Evolutionary conservation across 2,113 vertebrate species (phyloP).

Genomic region (Blennius ocellaris): DNA sequence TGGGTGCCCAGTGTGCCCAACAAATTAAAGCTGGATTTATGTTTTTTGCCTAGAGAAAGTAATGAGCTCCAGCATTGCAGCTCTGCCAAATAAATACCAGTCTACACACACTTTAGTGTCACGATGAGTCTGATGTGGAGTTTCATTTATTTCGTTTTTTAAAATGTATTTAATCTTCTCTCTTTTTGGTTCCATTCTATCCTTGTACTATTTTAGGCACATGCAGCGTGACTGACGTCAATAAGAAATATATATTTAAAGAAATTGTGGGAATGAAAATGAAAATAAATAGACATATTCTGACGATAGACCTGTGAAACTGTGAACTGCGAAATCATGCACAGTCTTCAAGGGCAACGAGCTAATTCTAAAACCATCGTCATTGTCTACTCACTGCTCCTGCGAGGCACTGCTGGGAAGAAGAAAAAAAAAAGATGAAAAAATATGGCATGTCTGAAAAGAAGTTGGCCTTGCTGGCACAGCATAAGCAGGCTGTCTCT

Average conservation of each 20-base stretch:
- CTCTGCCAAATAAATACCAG: neutral
- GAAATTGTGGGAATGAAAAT: neutral
- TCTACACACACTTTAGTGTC: constrained; percentile 2
- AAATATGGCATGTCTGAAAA: constrained; percentile 29
- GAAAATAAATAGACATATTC: constrained; percentile 1
- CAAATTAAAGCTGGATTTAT: constrained; percentile 37
- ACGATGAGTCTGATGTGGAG: constrained; percentile 13
- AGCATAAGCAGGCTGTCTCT: constrained; percentile 30
- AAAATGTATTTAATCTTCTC: too few species aligned
- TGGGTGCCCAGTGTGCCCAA: constrained; percentile 14
- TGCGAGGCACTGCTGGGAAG: constrained; percentile 30
- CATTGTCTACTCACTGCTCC: constrained; percentile 5
- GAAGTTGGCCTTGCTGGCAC: constrained; percentile 60
- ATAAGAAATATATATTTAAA: neutral
- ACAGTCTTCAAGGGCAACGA: constrained; percentile 47
- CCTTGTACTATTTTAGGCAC: constrained; percentile 31
- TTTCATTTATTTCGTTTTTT: constrained; percentile 11
- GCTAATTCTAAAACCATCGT: constrained; percentile 25
- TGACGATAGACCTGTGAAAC: neutral
- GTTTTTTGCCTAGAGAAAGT: constrained; percentile 34
- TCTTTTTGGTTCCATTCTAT: constrained; percentile 5
- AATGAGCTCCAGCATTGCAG: constrained; percentile 46
- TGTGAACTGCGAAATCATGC: constrained; percentile 27
- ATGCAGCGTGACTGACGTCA: constrained; percentile 28
- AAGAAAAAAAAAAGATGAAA: neutral